A percentile compares a stretch with the other conserved stretches of the same genome.
Evolutionary conservation across 1,140 invertebrate genomes (phyloP).

Genomic region (Telenomus remus): DNA sequence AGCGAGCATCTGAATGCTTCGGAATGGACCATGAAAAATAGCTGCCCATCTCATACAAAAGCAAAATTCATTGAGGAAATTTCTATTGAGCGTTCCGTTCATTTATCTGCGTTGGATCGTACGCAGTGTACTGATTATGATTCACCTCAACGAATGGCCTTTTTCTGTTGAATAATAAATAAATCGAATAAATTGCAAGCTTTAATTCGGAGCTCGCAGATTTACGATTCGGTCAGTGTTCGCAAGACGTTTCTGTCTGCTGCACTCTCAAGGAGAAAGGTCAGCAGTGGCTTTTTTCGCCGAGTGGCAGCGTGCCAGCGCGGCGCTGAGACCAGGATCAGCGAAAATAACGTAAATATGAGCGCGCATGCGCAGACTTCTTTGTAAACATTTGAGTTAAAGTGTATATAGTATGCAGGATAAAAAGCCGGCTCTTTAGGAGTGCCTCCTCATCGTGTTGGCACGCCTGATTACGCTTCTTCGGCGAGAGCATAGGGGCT

Average conservation of each 20-base stretch:
- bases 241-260: slow-evolving; percentile 45
- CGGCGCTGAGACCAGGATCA: slow-evolving; percentile 38
- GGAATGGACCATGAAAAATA: too few relatives aligned
- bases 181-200: slow-evolving; percentile 43
- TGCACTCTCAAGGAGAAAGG: slow-evolving; percentile 57
- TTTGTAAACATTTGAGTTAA: slow-evolving; percentile 24
- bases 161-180: slow-evolving; percentile 49
- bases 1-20: too few relatives aligned
- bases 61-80: too few relatives aligned
- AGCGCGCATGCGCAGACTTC: slow-evolving; percentile 19
- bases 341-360: slow-evolving; percentile 24
- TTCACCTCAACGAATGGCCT: slow-evolving; percentile 17
- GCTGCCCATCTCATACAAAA: too few relatives aligned
- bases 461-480: slow-evolving; percentile 50
- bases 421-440: slow-evolving; percentile 49
- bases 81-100: too few relatives aligned
- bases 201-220: slow-evolving; percentile 49
- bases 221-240: slow-evolving; percentile 49
- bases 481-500: slow-evolving; percentile 22
- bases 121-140: too few relatives aligned
- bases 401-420: slow-evolving; percentile 29
- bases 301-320: slow-evolving; percentile 58
- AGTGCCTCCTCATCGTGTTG: slow-evolving; percentile 39
- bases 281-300: slow-evolving; percentile 58
- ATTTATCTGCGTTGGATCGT: too few relatives aligned